Percentiles rank a stretch among this genome's conserved stretches.
These are phyloP conservation scores for Gortyna flavago DNA, from an alignment of 2,888 invertebrate genomes.

Conservation along the genomic window DNA sequence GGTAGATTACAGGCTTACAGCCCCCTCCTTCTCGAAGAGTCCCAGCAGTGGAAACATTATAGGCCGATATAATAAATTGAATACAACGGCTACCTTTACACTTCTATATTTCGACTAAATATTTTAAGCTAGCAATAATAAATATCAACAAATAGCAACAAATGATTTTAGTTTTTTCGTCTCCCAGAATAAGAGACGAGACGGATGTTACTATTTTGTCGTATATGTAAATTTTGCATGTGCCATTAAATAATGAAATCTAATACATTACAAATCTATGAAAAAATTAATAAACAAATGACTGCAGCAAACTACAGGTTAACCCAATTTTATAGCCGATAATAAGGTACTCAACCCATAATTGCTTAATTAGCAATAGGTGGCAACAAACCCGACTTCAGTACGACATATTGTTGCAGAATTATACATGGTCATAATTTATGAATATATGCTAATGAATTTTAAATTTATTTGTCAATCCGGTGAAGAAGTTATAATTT, in stretches of 20 bases:
- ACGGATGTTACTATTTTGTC: background rate
- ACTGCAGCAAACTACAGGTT: slow-evolving; percentile 25
- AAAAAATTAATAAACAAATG: background rate
- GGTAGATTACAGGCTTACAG: too few species aligned
- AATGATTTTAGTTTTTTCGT: background rate
- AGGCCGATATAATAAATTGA: too few species aligned
- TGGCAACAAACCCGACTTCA: background rate
- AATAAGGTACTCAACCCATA: slow-evolving; percentile 18
- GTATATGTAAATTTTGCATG: slow-evolving; percentile 4
- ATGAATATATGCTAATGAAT: background rate
- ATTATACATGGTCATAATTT: background rate
- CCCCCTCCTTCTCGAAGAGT: too few species aligned
- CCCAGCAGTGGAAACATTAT: too few species aligned
- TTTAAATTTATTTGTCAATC: background rate
- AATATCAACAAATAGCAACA: background rate
- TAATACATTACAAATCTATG: background rate
- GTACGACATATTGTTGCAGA: background rate
- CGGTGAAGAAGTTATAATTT: background rate
- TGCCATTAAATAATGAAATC: background rate
- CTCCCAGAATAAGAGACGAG: background rate
- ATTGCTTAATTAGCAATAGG: slow-evolving; percentile 27
- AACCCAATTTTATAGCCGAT: slow-evolving; percentile 36
- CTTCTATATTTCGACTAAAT: background rate
- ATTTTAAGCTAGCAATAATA: background rate
- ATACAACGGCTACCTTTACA: background rate